Conservation (phyloP, 1,140 invertebrate genomes). For the Ctenoplectra terminalis region DNA sequence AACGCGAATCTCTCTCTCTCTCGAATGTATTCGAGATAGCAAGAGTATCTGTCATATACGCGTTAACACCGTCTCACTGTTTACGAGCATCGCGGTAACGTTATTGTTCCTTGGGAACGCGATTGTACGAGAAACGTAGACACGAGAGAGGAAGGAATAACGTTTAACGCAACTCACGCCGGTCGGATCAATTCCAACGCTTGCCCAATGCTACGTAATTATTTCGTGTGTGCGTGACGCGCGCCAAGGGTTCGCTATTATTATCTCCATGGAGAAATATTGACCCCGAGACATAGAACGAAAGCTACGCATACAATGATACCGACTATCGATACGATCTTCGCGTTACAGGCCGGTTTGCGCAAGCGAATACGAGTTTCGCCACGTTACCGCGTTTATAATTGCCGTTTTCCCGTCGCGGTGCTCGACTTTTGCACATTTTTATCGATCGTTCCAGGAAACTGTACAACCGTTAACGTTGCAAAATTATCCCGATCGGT, state of each 20-base stretch:
- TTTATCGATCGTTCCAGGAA: slow-evolving; percentile 17
- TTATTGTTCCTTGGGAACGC: neutral
- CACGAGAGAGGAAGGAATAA: neutral
- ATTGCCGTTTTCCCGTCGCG: neutral
- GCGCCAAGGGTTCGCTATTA: slow-evolving; percentile 48
- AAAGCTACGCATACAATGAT: neutral
- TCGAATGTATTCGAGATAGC: no score
- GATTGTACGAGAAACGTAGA: neutral
- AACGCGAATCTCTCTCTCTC: no score
- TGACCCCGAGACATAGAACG: slow-evolving; percentile 40
- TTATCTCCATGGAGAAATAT: slow-evolving; percentile 52
- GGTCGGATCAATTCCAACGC: slow-evolving; percentile 40
- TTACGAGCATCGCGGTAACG: neutral
- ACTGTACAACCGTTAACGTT: neutral
- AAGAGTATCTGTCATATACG: neutral
- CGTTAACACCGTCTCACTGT: neutral
- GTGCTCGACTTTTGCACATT: neutral
- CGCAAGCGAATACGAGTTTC: slow-evolving; percentile 12
- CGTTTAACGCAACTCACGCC: slow-evolving; percentile 29
- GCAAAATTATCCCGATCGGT: slow-evolving; percentile 7
- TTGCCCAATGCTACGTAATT: slow-evolving; percentile 51
- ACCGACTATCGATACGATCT: slow-evolving; percentile 1
- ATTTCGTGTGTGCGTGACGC: slow-evolving; percentile 47
- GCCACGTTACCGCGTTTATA: slow-evolving; percentile 13
- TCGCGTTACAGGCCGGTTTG: slow-evolving; percentile 2